Evolutionary conservation across 2,797 vertebrate genomes (phyloP).

Genomic region (Lacerta bilineata): DNA sequence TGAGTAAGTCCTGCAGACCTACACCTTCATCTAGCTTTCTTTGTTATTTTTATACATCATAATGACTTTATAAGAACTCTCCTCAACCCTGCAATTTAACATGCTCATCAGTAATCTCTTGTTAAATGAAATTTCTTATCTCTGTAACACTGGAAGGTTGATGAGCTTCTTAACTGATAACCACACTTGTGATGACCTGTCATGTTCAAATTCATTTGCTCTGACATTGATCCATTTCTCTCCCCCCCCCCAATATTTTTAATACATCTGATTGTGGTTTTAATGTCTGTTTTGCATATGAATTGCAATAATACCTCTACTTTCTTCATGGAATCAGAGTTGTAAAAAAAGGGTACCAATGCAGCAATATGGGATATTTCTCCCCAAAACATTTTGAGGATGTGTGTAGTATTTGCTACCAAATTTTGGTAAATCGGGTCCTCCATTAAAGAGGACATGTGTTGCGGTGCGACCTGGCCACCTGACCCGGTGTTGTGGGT

Average conservation of each 20-base stretch:
- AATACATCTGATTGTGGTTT: slow-evolving; percentile 2
- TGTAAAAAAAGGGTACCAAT: background rate
- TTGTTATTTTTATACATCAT: background rate
- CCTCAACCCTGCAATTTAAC: slow-evolving; percentile 22
- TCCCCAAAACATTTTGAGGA: too few relatives aligned
- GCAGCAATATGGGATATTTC: background rate
- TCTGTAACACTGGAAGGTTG: slow-evolving; percentile 1
- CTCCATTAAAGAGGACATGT: too few relatives aligned
- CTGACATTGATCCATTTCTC: slow-evolving; percentile 12
- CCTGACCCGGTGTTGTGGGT: too few relatives aligned
- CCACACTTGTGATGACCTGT: background rate
- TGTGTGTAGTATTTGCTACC: background rate
- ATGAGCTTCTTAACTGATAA: background rate
- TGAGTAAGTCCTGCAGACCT: background rate
- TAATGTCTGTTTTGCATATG: slow-evolving; percentile 24
- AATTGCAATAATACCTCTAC: background rate
- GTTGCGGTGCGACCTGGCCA: too few relatives aligned
- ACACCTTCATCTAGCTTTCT: slow-evolving; percentile 13
- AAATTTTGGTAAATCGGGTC: background rate
- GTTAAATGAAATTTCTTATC: slow-evolving; percentile 31
- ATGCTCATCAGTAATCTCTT: slow-evolving; percentile 22
- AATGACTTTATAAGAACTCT: slow-evolving; percentile 40
- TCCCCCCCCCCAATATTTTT: background rate
- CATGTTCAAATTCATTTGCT: slow-evolving; percentile 1
- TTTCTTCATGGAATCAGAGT: slow-evolving; percentile 9